Evolutionary conservation across 2,797 vertebrate genomes (phyloP).

Genomic region (Hippoglossus hippoglossus): DNA sequence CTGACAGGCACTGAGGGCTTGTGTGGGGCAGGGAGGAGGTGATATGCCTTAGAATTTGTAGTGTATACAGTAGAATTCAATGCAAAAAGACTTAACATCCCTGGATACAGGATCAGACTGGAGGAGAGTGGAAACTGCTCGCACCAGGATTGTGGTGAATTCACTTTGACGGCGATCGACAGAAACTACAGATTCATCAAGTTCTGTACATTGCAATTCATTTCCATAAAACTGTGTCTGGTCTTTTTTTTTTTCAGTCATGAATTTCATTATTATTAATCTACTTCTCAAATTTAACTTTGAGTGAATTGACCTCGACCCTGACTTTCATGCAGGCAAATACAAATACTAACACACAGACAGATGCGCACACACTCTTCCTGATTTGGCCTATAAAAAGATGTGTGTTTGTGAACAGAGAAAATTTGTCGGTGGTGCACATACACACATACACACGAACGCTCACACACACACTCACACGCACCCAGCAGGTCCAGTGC

Average conservation of each 20-base stretch:
- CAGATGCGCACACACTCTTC: conserved; percentile 72
- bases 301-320: conserved; percentile 81
- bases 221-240: conserved; percentile 30
- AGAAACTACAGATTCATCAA: conserved; percentile 38
- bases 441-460: conserved; percentile 85
- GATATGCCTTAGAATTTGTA: conserved; percentile 84
- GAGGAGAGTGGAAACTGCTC: conserved; percentile 77
- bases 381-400: conserved; percentile 97
- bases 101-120: conserved; percentile 80
- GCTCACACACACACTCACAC: conserved; percentile 61
- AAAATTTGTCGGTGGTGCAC: conserved; percentile 82
- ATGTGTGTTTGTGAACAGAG: conserved; percentile 92
- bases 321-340: conserved; percentile 76
- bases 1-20: conserved; percentile 90
- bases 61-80: conserved; percentile 85
- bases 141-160: conserved; percentile 72
- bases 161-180: conserved; percentile 60
- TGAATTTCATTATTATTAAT: conserved; percentile 47
- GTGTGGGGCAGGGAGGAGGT: conserved; percentile 78
- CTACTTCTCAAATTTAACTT: conserved; percentile 41
- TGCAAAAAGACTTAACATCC: conserved; percentile 75
- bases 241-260: conserved; percentile 44
- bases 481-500: conserved; percentile 85
- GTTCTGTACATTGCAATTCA: conserved; percentile 50
- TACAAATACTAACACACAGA: conserved; percentile 58